phyloP scores from a whole-genome alignment of 2,797 vertebrate genomes.

The Xenopus petersii region DNA sequence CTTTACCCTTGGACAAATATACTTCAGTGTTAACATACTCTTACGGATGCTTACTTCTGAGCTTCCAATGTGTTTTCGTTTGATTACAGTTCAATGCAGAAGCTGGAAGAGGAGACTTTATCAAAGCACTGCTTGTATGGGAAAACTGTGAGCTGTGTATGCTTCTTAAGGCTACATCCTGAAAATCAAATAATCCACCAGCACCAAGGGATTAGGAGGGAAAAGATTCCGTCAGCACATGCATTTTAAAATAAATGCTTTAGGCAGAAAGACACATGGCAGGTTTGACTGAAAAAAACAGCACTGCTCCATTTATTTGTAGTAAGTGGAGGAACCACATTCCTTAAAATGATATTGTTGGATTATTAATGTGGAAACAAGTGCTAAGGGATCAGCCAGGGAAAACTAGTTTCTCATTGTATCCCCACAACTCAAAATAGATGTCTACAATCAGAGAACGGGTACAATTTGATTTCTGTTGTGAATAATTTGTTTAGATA shows the following conservation, averaged over 20 bases:
- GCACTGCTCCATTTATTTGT: neutral
- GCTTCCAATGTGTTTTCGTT: neutral
- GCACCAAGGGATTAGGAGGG: conserved; percentile 5
- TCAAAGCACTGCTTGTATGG: conserved; percentile 19
- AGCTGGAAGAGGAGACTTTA: conserved; percentile 13
- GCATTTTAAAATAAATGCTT: conserved; percentile 8
- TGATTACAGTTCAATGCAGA: conserved; percentile 10
- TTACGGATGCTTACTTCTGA: too few species aligned
- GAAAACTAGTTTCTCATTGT: too few species aligned
- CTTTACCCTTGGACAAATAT: too few species aligned
- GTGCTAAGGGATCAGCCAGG: neutral
- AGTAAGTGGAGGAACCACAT: neutral
- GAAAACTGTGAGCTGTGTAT: conserved; percentile 9
- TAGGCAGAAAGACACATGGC: conserved; percentile 5
- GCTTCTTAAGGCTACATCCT: conserved; percentile 22
- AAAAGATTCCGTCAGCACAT: conserved; percentile 6
- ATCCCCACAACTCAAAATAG: too few species aligned
- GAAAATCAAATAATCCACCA: conserved; percentile 26
- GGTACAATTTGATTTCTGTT: neutral
- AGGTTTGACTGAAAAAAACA: neutral
- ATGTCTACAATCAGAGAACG: neutral
- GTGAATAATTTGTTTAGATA: too few species aligned
- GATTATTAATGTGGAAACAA: neutral
- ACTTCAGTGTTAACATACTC: too few species aligned
- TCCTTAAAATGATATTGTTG: neutral